phyloP scores from a whole-genome alignment of 2,113 vertebrate genomes.

The Ammodytes dubius region DNA sequence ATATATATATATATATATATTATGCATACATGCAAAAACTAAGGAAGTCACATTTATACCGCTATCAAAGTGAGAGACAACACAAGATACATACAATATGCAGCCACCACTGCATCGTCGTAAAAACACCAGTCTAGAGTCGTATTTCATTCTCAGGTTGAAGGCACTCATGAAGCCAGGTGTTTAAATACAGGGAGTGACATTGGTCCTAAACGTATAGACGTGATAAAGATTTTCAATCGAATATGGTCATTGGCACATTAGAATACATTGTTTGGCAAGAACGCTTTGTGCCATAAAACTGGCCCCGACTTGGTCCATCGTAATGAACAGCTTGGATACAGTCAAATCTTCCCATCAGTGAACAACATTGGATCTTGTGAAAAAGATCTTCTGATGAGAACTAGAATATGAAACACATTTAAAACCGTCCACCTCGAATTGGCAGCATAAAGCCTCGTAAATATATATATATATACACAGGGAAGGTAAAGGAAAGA shows the following conservation, averaged over 20 bases:
- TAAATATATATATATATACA: slow-evolving; percentile 59
- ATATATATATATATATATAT: not conserved
- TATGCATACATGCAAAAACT: slow-evolving; percentile 48
- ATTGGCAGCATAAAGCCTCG: slow-evolving; percentile 60
- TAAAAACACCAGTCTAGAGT: slow-evolving; percentile 52
- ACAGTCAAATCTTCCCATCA: slow-evolving; percentile 26
- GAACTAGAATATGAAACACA: not conserved
- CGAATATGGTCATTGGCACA: slow-evolving; percentile 59
- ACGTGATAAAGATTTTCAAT: slow-evolving; percentile 29
- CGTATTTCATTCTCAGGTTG: slow-evolving; percentile 61
- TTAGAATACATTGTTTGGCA: slow-evolving; percentile 72
- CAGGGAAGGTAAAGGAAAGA: slow-evolving; percentile 39
- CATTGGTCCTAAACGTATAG: slow-evolving; percentile 2
- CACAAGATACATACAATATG: slow-evolving; percentile 33
- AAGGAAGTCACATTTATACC: slow-evolving; percentile 44
- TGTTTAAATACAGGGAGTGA: slow-evolving; percentile 28
- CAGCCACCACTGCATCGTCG: slow-evolving; percentile 40
- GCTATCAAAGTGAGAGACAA: slow-evolving; percentile 30
- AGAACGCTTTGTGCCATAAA: slow-evolving; percentile 54
- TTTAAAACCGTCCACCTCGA: slow-evolving; percentile 23
- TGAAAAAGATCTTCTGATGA: slow-evolving; percentile 17
- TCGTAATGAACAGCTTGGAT: slow-evolving; percentile 58
- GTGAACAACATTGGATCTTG: not conserved
- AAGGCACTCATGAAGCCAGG: slow-evolving; percentile 80
- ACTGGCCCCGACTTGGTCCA: slow-evolving; percentile 60